A percentile compares a stretch with the other conserved stretches of the same genome.
phyloP scores from a whole-genome alignment of 2,797 vertebrate genomes.

The Vireo griseus region DNA sequence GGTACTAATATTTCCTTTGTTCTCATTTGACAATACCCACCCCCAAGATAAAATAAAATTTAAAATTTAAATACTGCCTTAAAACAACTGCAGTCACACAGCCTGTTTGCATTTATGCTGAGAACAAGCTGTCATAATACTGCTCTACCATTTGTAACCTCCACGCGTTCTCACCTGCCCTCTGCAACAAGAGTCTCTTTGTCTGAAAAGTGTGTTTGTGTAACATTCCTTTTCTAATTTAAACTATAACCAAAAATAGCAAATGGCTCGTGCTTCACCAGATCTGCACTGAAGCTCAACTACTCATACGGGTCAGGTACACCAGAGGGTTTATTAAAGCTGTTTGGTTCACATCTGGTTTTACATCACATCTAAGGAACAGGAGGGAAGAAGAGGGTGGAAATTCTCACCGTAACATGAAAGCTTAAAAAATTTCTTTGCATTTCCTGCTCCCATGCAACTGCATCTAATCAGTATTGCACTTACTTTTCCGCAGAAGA shows the following conservation, averaged over 20 bases:
- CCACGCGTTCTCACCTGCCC: slow-evolving; percentile 45
- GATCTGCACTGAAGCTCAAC: neutral
- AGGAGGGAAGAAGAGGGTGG: neutral
- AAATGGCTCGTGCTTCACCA: neutral
- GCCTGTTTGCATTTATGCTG: neutral
- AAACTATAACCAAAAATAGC: slow-evolving; percentile 8
- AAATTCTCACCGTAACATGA: neutral
- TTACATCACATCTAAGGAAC: neutral
- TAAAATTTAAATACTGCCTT: neutral
- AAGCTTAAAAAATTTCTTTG: neutral
- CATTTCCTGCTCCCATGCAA: neutral
- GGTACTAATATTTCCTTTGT: neutral
- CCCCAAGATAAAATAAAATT: neutral
- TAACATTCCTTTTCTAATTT: slow-evolving; percentile 27
- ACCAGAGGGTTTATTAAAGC: neutral
- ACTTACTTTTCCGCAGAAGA: neutral
- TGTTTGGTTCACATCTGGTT: neutral
- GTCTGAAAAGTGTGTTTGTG: slow-evolving; percentile 33
- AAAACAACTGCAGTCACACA: neutral
- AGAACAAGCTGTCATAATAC: slow-evolving; percentile 22
- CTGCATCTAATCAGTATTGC: neutral
- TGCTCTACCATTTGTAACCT: neutral
- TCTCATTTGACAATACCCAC: neutral
- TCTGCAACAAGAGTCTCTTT: slow-evolving; percentile 47
- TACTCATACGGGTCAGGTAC: neutral